Evolutionary conservation across 2,113 vertebrate species (phyloP), one percentile per base, ranked within the genome.

Genomic region (Stictonetta naevosa): DNA sequence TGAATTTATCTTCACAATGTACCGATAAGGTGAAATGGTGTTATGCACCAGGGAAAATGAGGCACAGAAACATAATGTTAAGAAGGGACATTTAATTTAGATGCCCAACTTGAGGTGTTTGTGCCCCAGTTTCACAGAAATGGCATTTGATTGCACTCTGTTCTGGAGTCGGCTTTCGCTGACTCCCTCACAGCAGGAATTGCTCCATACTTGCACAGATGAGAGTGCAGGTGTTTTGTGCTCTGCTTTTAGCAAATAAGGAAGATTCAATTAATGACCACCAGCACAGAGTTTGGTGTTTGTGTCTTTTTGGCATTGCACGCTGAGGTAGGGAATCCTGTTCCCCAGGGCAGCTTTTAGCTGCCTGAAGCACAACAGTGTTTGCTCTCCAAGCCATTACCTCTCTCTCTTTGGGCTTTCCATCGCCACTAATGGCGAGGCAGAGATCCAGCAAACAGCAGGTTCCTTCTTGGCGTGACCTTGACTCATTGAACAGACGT

Each of bases 1-100:
- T 91, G 64, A 87, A 95, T 96, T 96, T 88, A 52, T 86, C 79
- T 90, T 86, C 52, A 25, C 73, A 59, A 20, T 20, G 29, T 67
- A 46, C 85, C 0, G 0, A 50, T 77, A 82, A 94, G 63, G 85
- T 88, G 50, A 86, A 86, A 69, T 77, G 25, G 38, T 38, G 42
- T 86, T 90, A 33, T 38, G 17, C 52, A 31, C 64, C 0, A 10
- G 52, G 60, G 74, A 73, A 96, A 66, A 86, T 3, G 11, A 60
- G 67, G 68, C 75, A 77, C 44, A 28, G 67, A 74, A 71, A 73
- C 59, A 38, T 56, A 50, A 78, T 60, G 60, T 90, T 64, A 94
- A 74, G 55, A 90, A 69, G 36, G 67, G 76, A 29, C n/a, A 11
- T 77, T 90, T 83, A 46, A 91, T 94, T 96, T 86, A 77, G 55